Base-by-base conservation (phyloP, 2,888 invertebrate species). In the Harpalus rufipes region DNA sequence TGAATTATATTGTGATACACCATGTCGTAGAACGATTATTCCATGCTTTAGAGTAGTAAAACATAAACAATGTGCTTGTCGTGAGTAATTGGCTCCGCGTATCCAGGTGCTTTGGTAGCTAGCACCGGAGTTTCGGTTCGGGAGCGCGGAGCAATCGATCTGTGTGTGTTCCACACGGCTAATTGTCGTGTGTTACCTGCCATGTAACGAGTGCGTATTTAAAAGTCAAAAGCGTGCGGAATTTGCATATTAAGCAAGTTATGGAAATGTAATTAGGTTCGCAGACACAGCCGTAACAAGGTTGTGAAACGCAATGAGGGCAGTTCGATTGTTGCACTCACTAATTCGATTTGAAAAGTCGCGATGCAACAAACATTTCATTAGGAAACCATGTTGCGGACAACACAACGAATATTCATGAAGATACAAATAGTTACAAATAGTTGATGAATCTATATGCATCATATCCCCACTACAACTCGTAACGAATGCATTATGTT, bases 201-300 rank as follows among this genome's bases (percentile, higher is more conserved):
- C 59, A 12, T 21, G 44, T 68, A 68, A 7, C 76, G 2, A 32
- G 16, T 76, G 58, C 87, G 86, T 87, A 88, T 88, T 88, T 90
- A 90, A 90, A 90, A 90, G 90, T 89, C 89, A 63, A 89, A 88
- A 90, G 89, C 89, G 88, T 87, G 86, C 87, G 87, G 86, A 87
- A 91, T 91, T 91, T 91, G 90, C 91, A 91, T 91, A 90, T 91
- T 91, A 91, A 91, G 90, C 89, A 89, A 90, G 90, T 91, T 91
- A 91, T 91, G 91, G 91, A 91, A 91, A 91, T 91, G 91, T 90
- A 91, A 91, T 91, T 91, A 91, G 87, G 86, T 87, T 61, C 85
- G 79, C 78, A 85, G 85, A 84, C 81, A 82, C 10, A 72, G 72
- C 16, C 16, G 59, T 59, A 56, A 14, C 59, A 39, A 18, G 16